These are phyloP conservation scores for Glyptemys insculpta DNA, from an alignment of 2,797 vertebrate species.

Conservation along the genomic window DNA sequence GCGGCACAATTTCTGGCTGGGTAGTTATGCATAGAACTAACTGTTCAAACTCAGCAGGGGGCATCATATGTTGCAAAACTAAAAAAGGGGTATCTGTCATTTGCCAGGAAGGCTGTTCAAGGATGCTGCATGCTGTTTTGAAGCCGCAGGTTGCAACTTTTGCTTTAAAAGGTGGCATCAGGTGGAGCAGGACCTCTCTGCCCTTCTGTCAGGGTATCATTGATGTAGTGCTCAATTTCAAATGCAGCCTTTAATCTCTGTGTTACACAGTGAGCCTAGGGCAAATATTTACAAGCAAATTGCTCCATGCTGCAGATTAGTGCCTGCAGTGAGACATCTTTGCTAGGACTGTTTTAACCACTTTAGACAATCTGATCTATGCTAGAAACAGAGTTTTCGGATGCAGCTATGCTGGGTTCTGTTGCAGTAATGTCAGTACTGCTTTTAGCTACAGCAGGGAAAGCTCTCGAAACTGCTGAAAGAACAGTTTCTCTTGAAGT, in stretches of 20 bases:
- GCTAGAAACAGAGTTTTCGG: conserved; percentile 8
- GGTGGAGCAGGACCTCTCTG: background rate
- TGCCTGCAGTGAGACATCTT: accelerated
- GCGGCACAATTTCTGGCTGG: background rate
- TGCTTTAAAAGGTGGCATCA: background rate
- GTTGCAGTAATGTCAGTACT: conserved; percentile 15
- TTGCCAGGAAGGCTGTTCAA: background rate
- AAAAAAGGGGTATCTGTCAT: background rate
- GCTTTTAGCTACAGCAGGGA: conserved; percentile 4
- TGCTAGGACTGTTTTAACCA: background rate
- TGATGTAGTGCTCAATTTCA: background rate
- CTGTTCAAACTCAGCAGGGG: background rate
- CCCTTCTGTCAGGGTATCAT: accelerated
- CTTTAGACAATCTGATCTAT: background rate
- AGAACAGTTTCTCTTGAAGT: conserved; percentile 9
- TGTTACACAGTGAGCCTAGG: background rate
- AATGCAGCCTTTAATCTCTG: background rate
- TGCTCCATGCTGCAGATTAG: background rate
- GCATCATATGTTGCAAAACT: background rate
- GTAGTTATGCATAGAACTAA: background rate
- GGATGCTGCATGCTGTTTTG: accelerated
- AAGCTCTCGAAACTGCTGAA: conserved; percentile 17
- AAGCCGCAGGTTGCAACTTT: conserved; percentile 29
- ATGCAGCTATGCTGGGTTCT: background rate
- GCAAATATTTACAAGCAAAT: conserved; percentile 31